Conservation (phyloP, 2,113 vertebrate genomes). For the Triplophysa dalaica region DNA sequence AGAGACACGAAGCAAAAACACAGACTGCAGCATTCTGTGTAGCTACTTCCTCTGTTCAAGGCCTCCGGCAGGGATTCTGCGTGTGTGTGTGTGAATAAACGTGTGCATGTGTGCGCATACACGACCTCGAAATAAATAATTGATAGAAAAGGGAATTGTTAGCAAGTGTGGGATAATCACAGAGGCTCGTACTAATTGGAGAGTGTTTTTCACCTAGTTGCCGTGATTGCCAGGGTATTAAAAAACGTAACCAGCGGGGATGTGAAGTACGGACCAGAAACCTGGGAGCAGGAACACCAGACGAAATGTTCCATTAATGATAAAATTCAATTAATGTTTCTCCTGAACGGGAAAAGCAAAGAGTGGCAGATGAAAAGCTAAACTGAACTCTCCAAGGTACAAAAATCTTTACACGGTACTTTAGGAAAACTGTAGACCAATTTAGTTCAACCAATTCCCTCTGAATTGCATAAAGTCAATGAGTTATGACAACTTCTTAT, state of each 20-base stretch:
- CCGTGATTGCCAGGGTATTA: constrained; percentile 58
- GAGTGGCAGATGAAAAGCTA: constrained; percentile 43
- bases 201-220: constrained; percentile 60
- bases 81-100: constrained; percentile 4
- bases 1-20: not conserved
- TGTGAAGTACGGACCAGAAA: constrained; percentile 47
- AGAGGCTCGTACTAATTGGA: constrained; percentile 66
- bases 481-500: not conserved
- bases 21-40: not conserved
- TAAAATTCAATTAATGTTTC: constrained; percentile 58
- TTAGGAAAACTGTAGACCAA: not conserved
- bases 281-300: not conserved
- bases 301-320: constrained; percentile 51
- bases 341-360: constrained; percentile 36
- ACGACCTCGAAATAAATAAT: constrained; percentile 72
- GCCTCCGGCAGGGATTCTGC: constrained; percentile 26
- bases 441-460: not conserved
- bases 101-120: constrained; percentile 54
- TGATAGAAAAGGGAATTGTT: constrained; percentile 72
- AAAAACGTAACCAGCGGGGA: constrained; percentile 57
- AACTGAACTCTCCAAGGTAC: constrained; percentile 55
- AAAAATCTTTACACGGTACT: too few relatives aligned
- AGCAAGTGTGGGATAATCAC: constrained; percentile 70
- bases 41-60: constrained; percentile 36
- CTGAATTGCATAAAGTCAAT: not conserved